Evolutionary conservation across 2,888 invertebrate species (phyloP), one percentile per base, ranked within the genome.

Genomic region (Philopedon plagiatum): DNA sequence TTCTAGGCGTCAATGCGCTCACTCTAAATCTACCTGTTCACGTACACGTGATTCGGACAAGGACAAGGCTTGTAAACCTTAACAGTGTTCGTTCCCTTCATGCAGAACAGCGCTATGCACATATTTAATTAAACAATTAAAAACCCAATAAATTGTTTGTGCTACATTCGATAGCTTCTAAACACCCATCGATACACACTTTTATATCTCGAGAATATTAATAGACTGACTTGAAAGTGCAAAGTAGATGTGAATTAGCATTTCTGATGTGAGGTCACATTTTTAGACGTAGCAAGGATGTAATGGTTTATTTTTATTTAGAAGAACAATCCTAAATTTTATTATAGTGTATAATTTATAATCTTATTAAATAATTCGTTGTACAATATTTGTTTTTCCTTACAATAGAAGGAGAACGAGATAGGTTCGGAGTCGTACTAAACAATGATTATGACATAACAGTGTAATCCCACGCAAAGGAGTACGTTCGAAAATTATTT

Each of bases 41-140:
- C 65, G 61, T 68, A 64, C 58, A 63, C 65, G 61, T 71, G 74
- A 57, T 72, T 69, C 5, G 72, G 75, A 70, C 75, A 75, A 66
- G 75, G 75, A 70, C 75, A 75, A 23, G 73, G 75, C 49, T 72
- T 66, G 67, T 75, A 75, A 44, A 75, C 66, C 57, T 69, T 69
- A 39, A 75, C 51, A 7, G 65, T 70, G 54, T 75, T 75, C 57
- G 73, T 75, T 54, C 75, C 75, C 64, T 67, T 73, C 75, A 75
- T 73, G 63, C 75, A 75, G 66, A 75, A 75, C 67, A 75, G 44
- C 34, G 70, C 72, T 19, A 75, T 70, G 63, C 75, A 75, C 75
- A 75, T 75, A 41, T 39, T 71, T 39, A 32, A 44, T 37, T 19
- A 54, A 65, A 66, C 61, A 21, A 49, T 21, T 32, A 9, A 32